Conservation (phyloP, 2,797 vertebrate genomes). For the Catharus ustulatus region DNA sequence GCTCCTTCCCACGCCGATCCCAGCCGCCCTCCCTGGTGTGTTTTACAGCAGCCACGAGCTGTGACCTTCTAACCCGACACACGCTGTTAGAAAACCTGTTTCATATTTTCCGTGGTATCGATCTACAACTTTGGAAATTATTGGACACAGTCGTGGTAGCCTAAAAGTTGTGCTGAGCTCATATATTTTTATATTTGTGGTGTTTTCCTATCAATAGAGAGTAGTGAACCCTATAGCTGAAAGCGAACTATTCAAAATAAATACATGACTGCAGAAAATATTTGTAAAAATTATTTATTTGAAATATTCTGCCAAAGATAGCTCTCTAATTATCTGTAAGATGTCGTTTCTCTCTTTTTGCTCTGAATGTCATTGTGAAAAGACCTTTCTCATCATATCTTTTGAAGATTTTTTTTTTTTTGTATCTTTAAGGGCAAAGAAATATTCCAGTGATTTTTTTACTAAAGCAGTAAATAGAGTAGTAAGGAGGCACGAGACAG, state of each 20-base stretch:
- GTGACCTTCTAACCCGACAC: background rate
- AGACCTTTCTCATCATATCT: constrained; percentile 39
- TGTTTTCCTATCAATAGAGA: constrained; percentile 69
- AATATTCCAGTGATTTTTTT: background rate
- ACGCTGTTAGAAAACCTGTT: constrained; percentile 24
- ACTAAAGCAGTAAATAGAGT: constrained; percentile 32
- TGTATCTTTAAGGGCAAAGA: constrained; percentile 62
- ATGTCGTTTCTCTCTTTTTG: constrained; percentile 59
- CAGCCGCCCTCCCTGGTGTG: background rate
- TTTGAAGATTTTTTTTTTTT: constrained; percentile 47
- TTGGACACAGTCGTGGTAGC: constrained; percentile 60
- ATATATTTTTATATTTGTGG: constrained; percentile 76
- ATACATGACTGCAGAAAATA: constrained; percentile 46
- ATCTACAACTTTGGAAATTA: constrained; percentile 40
- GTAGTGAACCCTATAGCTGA: constrained; percentile 61
- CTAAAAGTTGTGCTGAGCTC: constrained; percentile 66
- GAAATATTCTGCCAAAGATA: constrained; percentile 78
- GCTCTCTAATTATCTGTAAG: constrained; percentile 64
- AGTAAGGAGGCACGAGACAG: background rate
- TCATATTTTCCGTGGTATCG: constrained; percentile 46
- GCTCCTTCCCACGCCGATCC: background rate
- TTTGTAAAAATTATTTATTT: constrained; percentile 68
- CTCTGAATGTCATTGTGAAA: constrained; percentile 68
- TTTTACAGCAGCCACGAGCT: background rate
- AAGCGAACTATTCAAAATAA: constrained; percentile 56